phyloP scores from a whole-genome alignment of 2,113 vertebrate genomes.

The Campylomormyrus numenius region DNA sequence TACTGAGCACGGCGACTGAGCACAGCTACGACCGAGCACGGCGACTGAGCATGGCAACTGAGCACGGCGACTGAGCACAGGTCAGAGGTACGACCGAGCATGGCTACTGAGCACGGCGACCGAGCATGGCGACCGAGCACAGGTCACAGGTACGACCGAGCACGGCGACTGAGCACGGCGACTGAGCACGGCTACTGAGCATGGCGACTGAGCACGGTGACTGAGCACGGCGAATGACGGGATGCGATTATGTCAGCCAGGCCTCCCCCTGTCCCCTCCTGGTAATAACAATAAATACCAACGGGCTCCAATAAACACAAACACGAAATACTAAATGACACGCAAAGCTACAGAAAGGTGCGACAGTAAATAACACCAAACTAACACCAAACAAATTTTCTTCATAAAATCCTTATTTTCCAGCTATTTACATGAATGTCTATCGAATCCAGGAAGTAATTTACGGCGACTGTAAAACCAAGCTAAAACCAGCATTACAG shows the following conservation, averaged over 20 bases:
- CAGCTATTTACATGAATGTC: not conserved
- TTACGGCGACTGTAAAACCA: not conserved
- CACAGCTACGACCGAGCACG: no score
- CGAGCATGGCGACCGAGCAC: not conserved
- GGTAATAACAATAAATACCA: not conserved
- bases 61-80: no score
- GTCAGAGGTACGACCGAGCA: no score
- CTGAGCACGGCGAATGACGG: not conserved
- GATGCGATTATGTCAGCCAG: not conserved
- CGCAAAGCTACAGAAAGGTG: not conserved
- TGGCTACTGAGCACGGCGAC: no score
- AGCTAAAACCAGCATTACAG: not conserved
- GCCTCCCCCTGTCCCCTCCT: not conserved
- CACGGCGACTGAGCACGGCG: accelerated
- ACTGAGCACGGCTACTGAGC: no score
- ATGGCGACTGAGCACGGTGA: no score
- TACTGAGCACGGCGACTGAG: no score
- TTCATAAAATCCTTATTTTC: not conserved
- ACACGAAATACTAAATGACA: not conserved
- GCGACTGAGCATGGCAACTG: no score
- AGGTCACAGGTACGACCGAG: no score
- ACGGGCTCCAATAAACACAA: not conserved
- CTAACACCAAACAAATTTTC: not conserved
- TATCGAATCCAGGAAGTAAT: not conserved
- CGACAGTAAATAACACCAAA: not conserved